Evolutionary conservation across 2,113 vertebrate species (phyloP).

Genomic region (Pica pica): DNA sequence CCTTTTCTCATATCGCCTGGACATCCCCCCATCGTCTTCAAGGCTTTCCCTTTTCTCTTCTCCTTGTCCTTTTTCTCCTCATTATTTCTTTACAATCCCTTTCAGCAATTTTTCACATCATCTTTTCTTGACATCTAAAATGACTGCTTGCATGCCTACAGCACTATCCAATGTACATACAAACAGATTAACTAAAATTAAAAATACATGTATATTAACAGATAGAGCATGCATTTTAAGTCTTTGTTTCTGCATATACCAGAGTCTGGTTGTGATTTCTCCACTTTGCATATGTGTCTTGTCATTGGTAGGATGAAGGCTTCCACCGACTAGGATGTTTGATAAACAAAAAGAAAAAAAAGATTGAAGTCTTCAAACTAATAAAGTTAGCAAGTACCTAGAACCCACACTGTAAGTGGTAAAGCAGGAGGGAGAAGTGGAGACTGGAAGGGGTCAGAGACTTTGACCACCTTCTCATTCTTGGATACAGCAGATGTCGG

Average conservation of each 20-base stretch:
- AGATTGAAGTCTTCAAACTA: neutral
- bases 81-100: neutral
- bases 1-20: conserved; percentile 22
- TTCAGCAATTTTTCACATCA: neutral
- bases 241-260: neutral
- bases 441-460: rapidly evolving
- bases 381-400: neutral
- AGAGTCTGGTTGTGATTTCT: neutral
- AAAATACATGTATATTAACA: neutral
- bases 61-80: neutral
- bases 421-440: neutral
- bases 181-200: conserved; percentile 30
- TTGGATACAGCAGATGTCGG: neutral
- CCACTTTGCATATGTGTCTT: neutral
- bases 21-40: neutral
- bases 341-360: neutral
- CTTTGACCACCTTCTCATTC: neutral
- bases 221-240: neutral
- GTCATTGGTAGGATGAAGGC: neutral
- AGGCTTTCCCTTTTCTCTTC: neutral
- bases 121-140: neutral
- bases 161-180: neutral
- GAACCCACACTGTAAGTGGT: neutral
- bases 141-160: neutral
- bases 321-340: neutral